phyloP scores from a whole-genome alignment of 2,888 invertebrate species.

The Rhogogaster chlorosoma region DNA sequence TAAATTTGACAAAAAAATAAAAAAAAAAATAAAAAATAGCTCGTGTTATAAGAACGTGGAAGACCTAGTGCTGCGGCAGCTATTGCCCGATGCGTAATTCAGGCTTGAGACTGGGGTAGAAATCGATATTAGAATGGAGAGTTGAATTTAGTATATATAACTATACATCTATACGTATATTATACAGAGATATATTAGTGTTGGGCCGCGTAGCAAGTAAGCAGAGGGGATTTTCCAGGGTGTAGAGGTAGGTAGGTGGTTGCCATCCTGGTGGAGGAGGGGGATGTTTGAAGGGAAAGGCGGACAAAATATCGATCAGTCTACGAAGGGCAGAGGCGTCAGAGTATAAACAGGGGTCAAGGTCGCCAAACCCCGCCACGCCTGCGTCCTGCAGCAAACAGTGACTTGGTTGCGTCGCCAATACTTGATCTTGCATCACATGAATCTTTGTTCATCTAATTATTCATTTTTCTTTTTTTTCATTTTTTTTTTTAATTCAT shows the following conservation, averaged over 20 bases:
- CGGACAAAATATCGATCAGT: conserved; percentile 73
- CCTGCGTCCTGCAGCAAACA: conserved; percentile 54
- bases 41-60: conserved; percentile 2
- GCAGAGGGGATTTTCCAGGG: conserved; percentile 17
- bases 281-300: conserved; percentile 56
- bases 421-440: conserved; percentile 45
- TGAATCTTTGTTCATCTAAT: conserved; percentile 23
- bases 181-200: background rate
- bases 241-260: conserved; percentile 48
- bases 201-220: conserved; percentile 5
- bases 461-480: background rate
- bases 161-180: background rate
- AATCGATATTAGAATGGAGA: conserved; percentile 34
- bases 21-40: background rate
- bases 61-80: conserved; percentile 27
- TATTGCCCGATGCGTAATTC: conserved; percentile 40
- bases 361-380: conserved; percentile 67
- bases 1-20: too few species aligned
- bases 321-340: conserved; percentile 70
- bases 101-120: conserved; percentile 18
- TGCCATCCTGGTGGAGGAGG: background rate
- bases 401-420: conserved; percentile 11
- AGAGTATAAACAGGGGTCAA: conserved; percentile 72
- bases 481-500: conserved; percentile 15
- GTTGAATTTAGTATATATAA: background rate